Evolutionary conservation across 2,797 vertebrate genomes (phyloP).

Genomic region (Phylloscopus collybita): DNA sequence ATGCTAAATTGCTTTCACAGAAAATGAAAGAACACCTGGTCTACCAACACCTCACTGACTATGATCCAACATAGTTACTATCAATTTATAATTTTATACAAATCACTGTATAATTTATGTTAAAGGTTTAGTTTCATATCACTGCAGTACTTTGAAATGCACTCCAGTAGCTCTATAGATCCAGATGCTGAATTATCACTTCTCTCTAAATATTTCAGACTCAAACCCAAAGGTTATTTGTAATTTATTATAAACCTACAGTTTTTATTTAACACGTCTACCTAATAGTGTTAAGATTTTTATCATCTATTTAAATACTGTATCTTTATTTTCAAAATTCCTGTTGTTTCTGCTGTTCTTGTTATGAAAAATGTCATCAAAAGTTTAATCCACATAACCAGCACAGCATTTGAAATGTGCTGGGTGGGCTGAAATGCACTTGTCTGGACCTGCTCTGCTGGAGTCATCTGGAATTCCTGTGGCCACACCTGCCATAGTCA

Average conservation of each 20-base stretch:
- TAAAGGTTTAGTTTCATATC: not conserved
- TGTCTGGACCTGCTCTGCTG: not conserved
- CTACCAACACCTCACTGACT: not conserved
- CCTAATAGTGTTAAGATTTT: constrained; percentile 25
- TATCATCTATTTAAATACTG: constrained; percentile 41
- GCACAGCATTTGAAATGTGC: not conserved
- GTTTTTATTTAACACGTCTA: constrained; percentile 46
- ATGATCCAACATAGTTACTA: not conserved
- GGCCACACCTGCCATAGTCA: not conserved
- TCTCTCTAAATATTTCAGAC: not conserved
- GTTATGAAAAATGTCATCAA: not conserved
- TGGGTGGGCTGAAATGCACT: not conserved
- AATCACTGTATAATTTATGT: constrained; percentile 1
- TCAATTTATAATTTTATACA: not conserved
- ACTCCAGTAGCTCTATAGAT: not conserved
- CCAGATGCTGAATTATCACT: not conserved
- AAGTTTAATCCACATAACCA: not conserved
- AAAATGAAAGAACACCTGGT: not conserved
- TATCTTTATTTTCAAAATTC: constrained; percentile 8
- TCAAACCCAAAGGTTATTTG: constrained; percentile 39
- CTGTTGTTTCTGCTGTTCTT: constrained; percentile 11
- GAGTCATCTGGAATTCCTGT: not conserved
- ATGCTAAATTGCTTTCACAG: not conserved
- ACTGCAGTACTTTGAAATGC: not conserved
- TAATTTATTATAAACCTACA: constrained; percentile 71